Conservation (phyloP, 2,888 invertebrate genomes). For the Hemistola chrysoprasaria region DNA sequence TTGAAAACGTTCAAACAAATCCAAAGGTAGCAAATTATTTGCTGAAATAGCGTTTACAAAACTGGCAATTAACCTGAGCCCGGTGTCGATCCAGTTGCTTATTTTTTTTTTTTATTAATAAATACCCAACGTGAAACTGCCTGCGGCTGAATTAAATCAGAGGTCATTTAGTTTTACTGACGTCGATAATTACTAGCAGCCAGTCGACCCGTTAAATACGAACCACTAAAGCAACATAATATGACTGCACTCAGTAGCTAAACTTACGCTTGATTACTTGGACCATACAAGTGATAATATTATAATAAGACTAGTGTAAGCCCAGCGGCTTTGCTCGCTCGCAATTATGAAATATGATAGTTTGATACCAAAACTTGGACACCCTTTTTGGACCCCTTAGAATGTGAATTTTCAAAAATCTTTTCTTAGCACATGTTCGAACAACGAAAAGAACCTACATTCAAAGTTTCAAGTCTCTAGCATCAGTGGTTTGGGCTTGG, state of each 20-base stretch:
- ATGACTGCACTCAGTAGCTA: conserved; percentile 1
- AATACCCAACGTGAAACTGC: conserved; percentile 44
- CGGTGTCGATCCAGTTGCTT: conserved; percentile 19
- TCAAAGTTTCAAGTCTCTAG: too few species aligned
- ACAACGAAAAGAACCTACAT: too few species aligned
- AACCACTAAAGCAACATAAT: conserved; percentile 5
- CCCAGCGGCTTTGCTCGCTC: too few species aligned
- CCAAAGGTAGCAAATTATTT: conserved; percentile 3
- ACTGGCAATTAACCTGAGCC: conserved; percentile 13
- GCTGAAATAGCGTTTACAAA: conserved; percentile 7
- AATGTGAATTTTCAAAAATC: too few species aligned
- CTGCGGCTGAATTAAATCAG: conserved; percentile 56
- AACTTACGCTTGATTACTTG: not conserved
- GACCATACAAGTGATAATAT: too few species aligned
- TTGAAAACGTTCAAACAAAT: too few species aligned
- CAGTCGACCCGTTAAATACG: conserved; percentile 15
- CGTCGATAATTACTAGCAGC: conserved; percentile 51
- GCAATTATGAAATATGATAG: too few species aligned
- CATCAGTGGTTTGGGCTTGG: too few species aligned
- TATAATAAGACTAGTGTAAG: too few species aligned
- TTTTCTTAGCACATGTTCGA: too few species aligned
- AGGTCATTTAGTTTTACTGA: conserved; percentile 60
- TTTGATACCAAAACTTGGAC: too few species aligned
- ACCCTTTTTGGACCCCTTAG: too few species aligned
- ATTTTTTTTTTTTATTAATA: conserved; percentile 42